A percentile compares a stretch with the other conserved stretches of the same genome.
Evolutionary conservation across 2,113 vertebrate genomes (phyloP).

Genomic region (Gallinago paraguaiae): DNA sequence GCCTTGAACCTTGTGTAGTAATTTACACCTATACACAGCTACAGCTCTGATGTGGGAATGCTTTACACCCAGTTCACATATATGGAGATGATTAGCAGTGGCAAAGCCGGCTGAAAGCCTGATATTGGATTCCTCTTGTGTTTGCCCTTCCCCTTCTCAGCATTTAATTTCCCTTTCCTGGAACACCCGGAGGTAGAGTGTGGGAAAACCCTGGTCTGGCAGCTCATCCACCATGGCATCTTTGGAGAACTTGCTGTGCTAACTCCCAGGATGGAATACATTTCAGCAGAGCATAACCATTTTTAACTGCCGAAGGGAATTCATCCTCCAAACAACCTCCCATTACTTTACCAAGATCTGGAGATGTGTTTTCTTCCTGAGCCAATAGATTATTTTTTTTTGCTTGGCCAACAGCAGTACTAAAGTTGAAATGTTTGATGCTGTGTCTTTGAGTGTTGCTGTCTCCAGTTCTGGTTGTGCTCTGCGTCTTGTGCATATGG

Average conservation of each 20-base stretch:
- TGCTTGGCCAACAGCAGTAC: not conserved
- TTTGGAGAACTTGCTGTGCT: slow-evolving; percentile 27
- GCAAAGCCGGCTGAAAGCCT: not conserved
- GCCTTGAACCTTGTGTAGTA: slow-evolving; percentile 18
- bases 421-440: not conserved
- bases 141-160: not conserved
- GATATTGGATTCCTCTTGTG: not conserved
- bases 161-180: slow-evolving; percentile 57
- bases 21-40: slow-evolving; percentile 36
- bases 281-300: slow-evolving; percentile 16
- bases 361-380: not conserved
- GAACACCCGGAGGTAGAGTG: slow-evolving; percentile 36
- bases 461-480: not conserved
- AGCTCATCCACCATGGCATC: not conserved
- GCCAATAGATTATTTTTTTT: not conserved
- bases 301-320: slow-evolving; percentile 34
- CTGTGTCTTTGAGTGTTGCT: not conserved
- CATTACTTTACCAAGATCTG: not conserved
- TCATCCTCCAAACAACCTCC: slow-evolving; percentile 39
- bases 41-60: not conserved
- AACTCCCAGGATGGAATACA: slow-evolving; percentile 11
- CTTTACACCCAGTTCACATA: slow-evolving; percentile 35
- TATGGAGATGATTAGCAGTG: not conserved
- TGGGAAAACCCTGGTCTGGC: not conserved
- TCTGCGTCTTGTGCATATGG: not conserved